These are phyloP conservation scores for Tryphoninae sp. DNA, from an alignment of 2,888 invertebrate species.

Conservation along the genomic window DNA sequence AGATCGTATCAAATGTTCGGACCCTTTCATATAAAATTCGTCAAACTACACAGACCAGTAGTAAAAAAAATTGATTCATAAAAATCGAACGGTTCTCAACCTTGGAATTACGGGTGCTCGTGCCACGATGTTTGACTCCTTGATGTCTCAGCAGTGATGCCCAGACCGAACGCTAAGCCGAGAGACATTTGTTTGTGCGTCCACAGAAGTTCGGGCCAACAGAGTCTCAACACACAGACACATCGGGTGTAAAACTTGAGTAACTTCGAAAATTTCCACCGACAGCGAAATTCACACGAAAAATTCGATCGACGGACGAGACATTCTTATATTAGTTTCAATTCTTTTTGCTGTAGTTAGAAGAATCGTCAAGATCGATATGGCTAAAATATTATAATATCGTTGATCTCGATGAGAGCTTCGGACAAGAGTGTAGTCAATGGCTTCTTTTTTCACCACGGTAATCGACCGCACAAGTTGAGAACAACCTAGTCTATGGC, in stretches of 20 bases:
- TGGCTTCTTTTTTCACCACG: slow-evolving; percentile 67
- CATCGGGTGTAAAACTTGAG: slow-evolving; percentile 13
- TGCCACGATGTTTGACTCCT: slow-evolving; percentile 68
- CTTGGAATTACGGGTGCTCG: slow-evolving; percentile 58
- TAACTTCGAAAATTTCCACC: slow-evolving; percentile 1
- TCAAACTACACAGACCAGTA: slow-evolving; percentile 3
- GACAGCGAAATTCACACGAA: slow-evolving; percentile 2
- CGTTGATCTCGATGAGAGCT: slow-evolving; percentile 30
- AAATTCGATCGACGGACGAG: slow-evolving; percentile 32
- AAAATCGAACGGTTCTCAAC: slow-evolving; percentile 76
- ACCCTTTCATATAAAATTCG: neutral
- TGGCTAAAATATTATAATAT: slow-evolving; percentile 9
- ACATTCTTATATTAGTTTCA: slow-evolving; percentile 21
- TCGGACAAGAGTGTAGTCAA: slow-evolving; percentile 68
- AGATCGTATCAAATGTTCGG: neutral
- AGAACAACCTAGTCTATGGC: slow-evolving; percentile 70
- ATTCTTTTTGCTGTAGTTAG: neutral
- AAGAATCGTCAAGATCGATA: slow-evolving; percentile 4
- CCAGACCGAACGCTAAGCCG: slow-evolving; percentile 66
- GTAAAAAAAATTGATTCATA: slow-evolving; percentile 50
- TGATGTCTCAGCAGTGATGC: slow-evolving; percentile 71
- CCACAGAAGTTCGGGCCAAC: slow-evolving; percentile 19
- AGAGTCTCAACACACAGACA: slow-evolving; percentile 18
- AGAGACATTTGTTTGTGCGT: slow-evolving; percentile 59
- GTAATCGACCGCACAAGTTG: slow-evolving; percentile 70